These are phyloP conservation scores for Xiphophorus couchianus DNA, from an alignment of 2,113 vertebrate genomes.

Conservation along the genomic window DNA sequence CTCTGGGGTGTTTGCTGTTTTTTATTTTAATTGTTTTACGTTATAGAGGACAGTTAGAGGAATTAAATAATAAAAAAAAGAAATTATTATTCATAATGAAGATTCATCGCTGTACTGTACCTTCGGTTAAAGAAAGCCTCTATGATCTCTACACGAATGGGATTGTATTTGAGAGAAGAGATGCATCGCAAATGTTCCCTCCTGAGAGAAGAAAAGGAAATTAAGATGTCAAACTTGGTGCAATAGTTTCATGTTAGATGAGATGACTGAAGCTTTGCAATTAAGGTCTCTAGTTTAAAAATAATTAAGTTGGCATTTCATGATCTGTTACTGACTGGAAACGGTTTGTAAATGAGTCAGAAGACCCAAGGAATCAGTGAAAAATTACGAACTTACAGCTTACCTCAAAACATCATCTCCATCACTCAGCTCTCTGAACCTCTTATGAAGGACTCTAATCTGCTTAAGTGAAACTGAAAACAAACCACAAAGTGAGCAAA, in stretches of 20 bases:
- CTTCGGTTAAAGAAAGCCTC: conserved; percentile 94
- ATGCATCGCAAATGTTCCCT: conserved; percentile 88
- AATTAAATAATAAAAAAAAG: no score
- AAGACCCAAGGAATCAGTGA: not conserved
- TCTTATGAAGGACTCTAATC: conserved; percentile 88
- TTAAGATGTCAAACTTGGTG: not conserved
- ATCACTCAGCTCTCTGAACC: conserved; percentile 90
- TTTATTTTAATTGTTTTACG: not conserved
- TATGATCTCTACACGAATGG: conserved; percentile 89
- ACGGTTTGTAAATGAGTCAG: not conserved
- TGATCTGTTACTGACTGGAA: not conserved
- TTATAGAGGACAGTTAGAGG: no score
- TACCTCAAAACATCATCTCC: conserved; percentile 82
- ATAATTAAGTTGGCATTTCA: not conserved
- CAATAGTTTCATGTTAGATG: not conserved
- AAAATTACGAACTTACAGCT: not conserved
- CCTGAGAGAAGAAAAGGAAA: conserved; percentile 67
- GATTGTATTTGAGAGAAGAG: conserved; percentile 89
- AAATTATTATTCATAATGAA: no score
- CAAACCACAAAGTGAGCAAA: not conserved
- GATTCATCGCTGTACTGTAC: conserved; percentile 81
- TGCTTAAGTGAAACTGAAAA: conserved; percentile 88
- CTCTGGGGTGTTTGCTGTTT: not conserved
- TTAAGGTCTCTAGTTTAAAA: conserved; percentile 25
- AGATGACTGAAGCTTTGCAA: conserved; percentile 22